These are phyloP conservation scores for Podarcis raffonei DNA, from an alignment of 2,113 vertebrate genomes.

Conservation along the genomic window DNA sequence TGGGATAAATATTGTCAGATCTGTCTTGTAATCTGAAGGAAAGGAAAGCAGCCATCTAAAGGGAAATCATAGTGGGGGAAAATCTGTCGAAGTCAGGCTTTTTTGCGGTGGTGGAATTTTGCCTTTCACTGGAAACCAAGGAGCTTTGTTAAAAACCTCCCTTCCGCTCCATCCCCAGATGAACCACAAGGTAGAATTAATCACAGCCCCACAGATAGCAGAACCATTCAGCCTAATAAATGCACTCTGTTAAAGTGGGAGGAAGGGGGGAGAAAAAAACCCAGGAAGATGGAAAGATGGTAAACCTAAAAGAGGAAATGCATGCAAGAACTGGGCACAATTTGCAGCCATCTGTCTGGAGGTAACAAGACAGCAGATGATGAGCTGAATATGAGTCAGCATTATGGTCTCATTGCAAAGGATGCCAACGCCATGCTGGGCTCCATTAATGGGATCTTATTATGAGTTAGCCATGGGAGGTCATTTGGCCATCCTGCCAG, in stretches of 20 bases:
- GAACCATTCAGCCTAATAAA: neutral
- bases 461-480: neutral
- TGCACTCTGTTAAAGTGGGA: neutral
- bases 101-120: neutral
- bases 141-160: slow-evolving; percentile 22
- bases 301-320: slow-evolving; percentile 13
- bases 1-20: slow-evolving; percentile 25
- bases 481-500: neutral
- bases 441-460: slow-evolving; percentile 14
- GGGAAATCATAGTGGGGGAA: neutral
- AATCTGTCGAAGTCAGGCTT: neutral
- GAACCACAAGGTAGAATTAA: neutral
- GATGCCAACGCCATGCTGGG: slow-evolving; percentile 2
- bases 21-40: neutral
- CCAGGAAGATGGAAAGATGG: neutral
- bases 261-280: neutral
- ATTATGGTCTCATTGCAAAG: neutral
- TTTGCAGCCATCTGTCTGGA: slow-evolving; percentile 26
- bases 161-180: neutral
- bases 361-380: slow-evolving; percentile 1
- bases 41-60: neutral
- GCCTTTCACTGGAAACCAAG: neutral
- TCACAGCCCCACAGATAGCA: neutral
- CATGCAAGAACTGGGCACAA: neutral
- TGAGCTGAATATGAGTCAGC: slow-evolving; percentile 13